Evolutionary conservation across 2,113 vertebrate species (phyloP), one percentile per base, ranked within the genome.

Genomic region (Ptyas mucosa): DNA sequence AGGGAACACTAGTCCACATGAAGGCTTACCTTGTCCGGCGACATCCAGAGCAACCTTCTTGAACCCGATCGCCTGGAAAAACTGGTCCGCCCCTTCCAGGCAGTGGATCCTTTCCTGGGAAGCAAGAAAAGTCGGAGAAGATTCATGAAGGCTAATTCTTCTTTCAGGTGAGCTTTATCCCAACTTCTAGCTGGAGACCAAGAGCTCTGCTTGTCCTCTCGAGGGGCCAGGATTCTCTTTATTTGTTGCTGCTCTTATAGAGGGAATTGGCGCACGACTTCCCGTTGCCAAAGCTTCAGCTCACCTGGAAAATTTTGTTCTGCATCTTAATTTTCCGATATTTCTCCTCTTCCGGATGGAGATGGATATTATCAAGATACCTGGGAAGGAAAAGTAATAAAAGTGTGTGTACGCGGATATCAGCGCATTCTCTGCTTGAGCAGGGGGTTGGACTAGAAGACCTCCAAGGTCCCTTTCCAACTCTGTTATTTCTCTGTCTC

Each of bases 261-360:
- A 58, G 39, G 2, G 34, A 87, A 24, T 5, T 8, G 8, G 23
- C 0, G 0, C 34, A 21, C 1, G 6, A 5, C 53, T 6, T 26
- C 21, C 53, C 34, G 5, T 3, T 6, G 14, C 20, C 51, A 55
- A n/a, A 0, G 0, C 1, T 91, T 4, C 58, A 21, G 6, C 95
- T 94, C 93, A 99, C 99, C 99, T 99, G 99, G 89, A 99, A 99
- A 91, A 99, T 98, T 94, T 98, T 99, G 97, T 99, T 99, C 95
- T 98, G 98, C 89, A 99, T 92, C 97, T 98, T 99, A 96, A 99
- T 99, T 96, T 98, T 99, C 91, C 93, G 97, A 95, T 99, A 99
- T 92, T 99, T 99, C 95, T 99, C 99, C 90, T 99, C 99, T 93
- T 98, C 97, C 0, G 99, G 99, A 88, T 99, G 98, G 94, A 98